Base-by-base conservation (phyloP, 2,888 invertebrate species). In the Carpatolechia fugitivella region DNA sequence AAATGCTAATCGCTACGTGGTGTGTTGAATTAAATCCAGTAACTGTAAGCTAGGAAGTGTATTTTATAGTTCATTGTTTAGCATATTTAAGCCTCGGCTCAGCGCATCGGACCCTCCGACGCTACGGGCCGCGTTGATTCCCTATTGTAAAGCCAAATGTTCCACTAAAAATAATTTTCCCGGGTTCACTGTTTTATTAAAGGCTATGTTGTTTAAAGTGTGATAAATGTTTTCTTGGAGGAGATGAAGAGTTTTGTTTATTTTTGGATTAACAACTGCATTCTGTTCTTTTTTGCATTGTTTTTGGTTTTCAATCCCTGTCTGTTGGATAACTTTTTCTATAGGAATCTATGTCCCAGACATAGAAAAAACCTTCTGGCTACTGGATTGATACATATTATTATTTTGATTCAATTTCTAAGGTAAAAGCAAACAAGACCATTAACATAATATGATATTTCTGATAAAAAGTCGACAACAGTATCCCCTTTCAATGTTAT, bases 51-150 rank as follows among this genome's bases (percentile, higher is more conserved):
- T n/a, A n/a, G n/a, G n/a, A 24, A 24, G 24, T 24, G 24, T 24
- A 24, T 24, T 24, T 24, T 24, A 3, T 24, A 24, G 24, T 24
- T 24, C 6, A 24, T 24, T 24, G 3, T 4, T 24, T 24, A 24
- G 6, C 24, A 4, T 24, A 24, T 24, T 24, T 24, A 24, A 24
- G 3, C 24, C 24, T 24, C 24, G 6, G 24, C 6, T 24, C 24
- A 24, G 24, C 3, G 24, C 40, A 16, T 18, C 18, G 18, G 20
- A 36, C 14, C 14, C 8, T 14, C 18, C 40, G 1, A 16, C 11
- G 18, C 3, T 72, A 69, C 68, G 66, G 74, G 64, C 74, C 71
- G 78, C 73, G 82, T 84, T 82, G 85, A 85, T 85, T 78, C 79
- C 73, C 80, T 70, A 79, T 84, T 82, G 79, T 82, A 77, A 62